These are phyloP conservation scores for Hyposoter didymator DNA, from an alignment of 2,888 invertebrate species.

Conservation along the genomic window DNA sequence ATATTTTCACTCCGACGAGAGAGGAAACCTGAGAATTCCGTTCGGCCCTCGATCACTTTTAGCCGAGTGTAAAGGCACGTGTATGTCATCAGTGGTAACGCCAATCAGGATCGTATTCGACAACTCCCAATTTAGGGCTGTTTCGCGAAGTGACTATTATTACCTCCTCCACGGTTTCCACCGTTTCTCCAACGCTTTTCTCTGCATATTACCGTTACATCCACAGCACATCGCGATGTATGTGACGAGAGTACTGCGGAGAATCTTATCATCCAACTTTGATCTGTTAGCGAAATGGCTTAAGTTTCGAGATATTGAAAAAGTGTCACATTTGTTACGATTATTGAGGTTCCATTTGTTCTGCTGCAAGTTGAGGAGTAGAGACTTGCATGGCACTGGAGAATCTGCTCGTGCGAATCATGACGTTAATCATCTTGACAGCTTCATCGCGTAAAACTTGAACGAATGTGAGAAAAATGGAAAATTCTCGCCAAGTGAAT, in stretches of 20 bases:
- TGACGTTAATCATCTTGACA: conserved; percentile 1
- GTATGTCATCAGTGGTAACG: not conserved
- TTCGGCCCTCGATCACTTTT: conserved; percentile 3
- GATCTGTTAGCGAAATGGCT: not conserved
- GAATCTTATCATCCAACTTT: conserved; percentile 26
- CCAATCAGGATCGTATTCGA: conserved; percentile 25
- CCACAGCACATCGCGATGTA: not conserved
- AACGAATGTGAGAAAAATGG: not conserved
- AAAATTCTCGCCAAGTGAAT: not conserved
- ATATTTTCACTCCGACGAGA: conserved; percentile 14
- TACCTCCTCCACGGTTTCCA: no score
- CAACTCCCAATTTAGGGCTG: conserved; percentile 4
- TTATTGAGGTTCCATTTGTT: not conserved
- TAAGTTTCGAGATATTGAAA: conserved; percentile 17
- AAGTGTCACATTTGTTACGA: not conserved
- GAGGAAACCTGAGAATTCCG: not conserved
- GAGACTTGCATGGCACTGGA: not conserved
- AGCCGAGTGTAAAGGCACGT: not conserved
- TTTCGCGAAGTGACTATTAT: not conserved
- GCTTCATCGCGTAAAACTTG: not conserved
- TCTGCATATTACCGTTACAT: not conserved
- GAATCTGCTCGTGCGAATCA: not conserved
- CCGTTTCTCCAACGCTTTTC: not conserved
- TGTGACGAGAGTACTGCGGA: not conserved
- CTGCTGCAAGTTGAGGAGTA: not conserved